Base-by-base conservation (phyloP, 2,888 invertebrate genomes). In the Rhogogaster chlorosoma region DNA sequence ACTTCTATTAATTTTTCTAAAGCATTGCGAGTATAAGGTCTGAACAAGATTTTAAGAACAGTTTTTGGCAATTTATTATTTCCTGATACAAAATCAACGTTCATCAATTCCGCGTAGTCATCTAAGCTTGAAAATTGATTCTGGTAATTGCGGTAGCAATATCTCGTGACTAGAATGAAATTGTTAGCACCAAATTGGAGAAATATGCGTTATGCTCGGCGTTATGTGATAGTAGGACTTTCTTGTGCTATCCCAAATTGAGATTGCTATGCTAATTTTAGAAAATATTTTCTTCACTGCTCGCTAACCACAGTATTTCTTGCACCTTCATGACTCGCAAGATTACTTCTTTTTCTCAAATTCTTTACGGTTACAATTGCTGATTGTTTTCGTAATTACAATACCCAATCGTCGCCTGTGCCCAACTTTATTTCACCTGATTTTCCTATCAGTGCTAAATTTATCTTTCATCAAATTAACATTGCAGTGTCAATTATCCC, bases 261-360 rank as follows among this genome's bases (percentile, higher is more conserved):
- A 53, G 15, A 45, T 75, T 77, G 53, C 49, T 29, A 53, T 77
- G 77, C 77, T 29, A 77, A 77, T 53, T 77, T 6, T 29, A 77
- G 45, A 3, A 32, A 32, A 22, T 12, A 73, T n/a, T 77, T 49
- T 45, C 77, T 53, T 18, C 77, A 53, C 38, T 45, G 77, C 4
- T 32, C 29, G 32, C 15, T 77, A 29, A 77, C 53, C 77, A 77
- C 49, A 29, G 18, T 53, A 18, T 77, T 77, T 77, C 29, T 77
- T 77, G 12, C 32, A 77, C 18, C n/a, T 29, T 49, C 26, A 10
- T 29, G 26, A 26, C 7, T 77, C 22, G 45, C 10, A 49, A 38
- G 9, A 38, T 73, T 22, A 29, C 22, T 77, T 3, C 29, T 45
- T 45, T 3, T 15, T 15, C 15, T 29, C 0, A 22, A 38, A 73